phyloP scores from a whole-genome alignment of 1,140 invertebrate genomes.

The Aphis gossypii region DNA sequence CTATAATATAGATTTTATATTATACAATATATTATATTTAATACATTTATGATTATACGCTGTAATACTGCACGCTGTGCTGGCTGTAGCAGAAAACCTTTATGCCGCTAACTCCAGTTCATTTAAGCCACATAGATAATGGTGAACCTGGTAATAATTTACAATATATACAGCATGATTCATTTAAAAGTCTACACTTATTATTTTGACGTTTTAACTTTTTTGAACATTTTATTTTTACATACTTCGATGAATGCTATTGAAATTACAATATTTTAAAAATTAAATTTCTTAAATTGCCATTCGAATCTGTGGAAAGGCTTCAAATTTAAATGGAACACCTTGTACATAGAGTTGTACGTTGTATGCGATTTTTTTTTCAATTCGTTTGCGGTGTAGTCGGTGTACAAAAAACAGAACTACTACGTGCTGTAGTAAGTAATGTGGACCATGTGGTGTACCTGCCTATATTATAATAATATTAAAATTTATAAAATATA shows the following conservation, averaged over 20 bases:
- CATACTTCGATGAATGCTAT: not conserved
- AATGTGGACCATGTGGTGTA: not conserved
- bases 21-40: not conserved
- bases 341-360: not conserved
- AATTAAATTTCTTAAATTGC: not conserved
- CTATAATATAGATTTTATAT: not conserved
- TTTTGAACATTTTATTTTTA: not conserved
- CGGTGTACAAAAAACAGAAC: not conserved
- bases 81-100: not conserved
- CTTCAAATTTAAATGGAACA: not conserved
- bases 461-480: not conserved
- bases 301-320: not conserved
- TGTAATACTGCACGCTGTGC: not conserved
- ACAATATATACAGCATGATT: not conserved
- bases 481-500: slow-evolving; percentile 13
- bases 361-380: not conserved
- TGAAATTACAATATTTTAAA: not conserved
- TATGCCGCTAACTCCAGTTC: not conserved
- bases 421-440: not conserved
- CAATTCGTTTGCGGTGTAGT: not conserved
- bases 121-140: not conserved
- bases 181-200: not conserved
- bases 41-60: not conserved
- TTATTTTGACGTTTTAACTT: not conserved
- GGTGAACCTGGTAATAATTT: not conserved